phyloP scores from a whole-genome alignment of 2,797 vertebrate species.

The Crossoptilon crossoptilon region DNA sequence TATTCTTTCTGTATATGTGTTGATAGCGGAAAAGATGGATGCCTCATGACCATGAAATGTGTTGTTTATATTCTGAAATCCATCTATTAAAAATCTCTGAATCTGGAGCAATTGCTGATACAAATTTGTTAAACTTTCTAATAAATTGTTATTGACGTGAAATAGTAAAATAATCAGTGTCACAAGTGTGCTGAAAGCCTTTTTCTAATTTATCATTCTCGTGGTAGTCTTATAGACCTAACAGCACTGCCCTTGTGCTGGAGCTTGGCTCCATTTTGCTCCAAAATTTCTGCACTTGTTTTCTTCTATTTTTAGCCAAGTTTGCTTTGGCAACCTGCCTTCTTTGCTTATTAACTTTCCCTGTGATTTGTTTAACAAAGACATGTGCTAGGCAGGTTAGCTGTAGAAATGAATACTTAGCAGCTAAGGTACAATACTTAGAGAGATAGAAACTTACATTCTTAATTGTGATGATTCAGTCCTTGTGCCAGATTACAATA shows the following conservation, averaged over 20 bases:
- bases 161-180: not conserved
- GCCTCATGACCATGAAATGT: not conserved
- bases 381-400: not conserved
- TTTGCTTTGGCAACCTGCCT: not conserved
- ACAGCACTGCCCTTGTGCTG: not conserved
- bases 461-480: not conserved
- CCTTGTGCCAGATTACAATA: not conserved
- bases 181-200: not conserved
- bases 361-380: constrained; percentile 8
- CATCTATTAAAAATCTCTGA: not conserved
- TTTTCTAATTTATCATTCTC: not conserved
- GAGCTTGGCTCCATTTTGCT: not conserved
- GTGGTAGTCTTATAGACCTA: not conserved
- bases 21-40: not conserved
- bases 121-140: not conserved
- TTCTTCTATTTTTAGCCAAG: not conserved
- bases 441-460: not conserved
- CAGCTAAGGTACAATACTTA: not conserved
- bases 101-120: not conserved
- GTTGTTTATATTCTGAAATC: not conserved
- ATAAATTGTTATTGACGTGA: not conserved
- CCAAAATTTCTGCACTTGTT: not conserved
- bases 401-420: not conserved
- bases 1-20: not conserved
- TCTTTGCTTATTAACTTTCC: not conserved